A percentile compares a stretch with the other conserved stretches of the same genome.
Conservation (phyloP, 2,797 vertebrate species). For the Phalanger gymnotis region DNA sequence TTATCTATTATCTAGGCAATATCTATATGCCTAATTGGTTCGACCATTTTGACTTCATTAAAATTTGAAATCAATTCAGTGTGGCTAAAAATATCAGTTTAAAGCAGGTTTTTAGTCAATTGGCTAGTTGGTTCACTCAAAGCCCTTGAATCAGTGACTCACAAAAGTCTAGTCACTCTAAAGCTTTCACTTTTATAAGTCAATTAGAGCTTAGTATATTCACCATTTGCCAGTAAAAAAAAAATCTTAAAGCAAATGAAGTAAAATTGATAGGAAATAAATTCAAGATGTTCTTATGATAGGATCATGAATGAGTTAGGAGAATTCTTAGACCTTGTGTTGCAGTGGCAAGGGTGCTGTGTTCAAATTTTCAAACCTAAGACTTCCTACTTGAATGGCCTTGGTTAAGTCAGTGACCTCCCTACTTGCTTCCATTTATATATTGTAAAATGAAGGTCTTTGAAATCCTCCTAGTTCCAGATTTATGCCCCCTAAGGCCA, state of each 20-base stretch:
- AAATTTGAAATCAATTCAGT: slow-evolving; percentile 47
- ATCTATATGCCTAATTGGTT: slow-evolving; percentile 21
- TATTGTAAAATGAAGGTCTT: background rate
- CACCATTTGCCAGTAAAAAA: background rate
- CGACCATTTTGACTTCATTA: slow-evolving; percentile 33
- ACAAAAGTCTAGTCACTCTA: background rate
- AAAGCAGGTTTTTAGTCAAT: slow-evolving; percentile 43
- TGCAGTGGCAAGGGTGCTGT: background rate
- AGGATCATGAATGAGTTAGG: slow-evolving; percentile 21
- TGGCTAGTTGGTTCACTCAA: background rate
- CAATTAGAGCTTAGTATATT: slow-evolving; percentile 51
- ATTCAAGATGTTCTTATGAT: slow-evolving; percentile 29
- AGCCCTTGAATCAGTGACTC: background rate
- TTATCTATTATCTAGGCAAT: slow-evolving; percentile 10
- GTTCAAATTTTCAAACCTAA: background rate
- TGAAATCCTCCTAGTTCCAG: background rate
- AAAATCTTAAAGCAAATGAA: slow-evolving; percentile 6
- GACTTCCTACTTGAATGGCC: background rate
- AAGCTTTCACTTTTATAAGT: slow-evolving; percentile 55
- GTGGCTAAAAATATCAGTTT: slow-evolving; percentile 8
- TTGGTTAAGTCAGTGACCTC: background rate
- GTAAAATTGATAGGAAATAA: slow-evolving; percentile 54
- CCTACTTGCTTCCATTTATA: background rate
- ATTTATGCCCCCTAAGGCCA: background rate
- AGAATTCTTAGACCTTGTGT: slow-evolving; percentile 31